A percentile compares a stretch with the other conserved stretches of the same genome.
These are phyloP conservation scores for Cassiopea xamachana DNA, from an alignment of 30 jellyfish, hydroid and myxozoan species.

Conservation along the genomic window DNA sequence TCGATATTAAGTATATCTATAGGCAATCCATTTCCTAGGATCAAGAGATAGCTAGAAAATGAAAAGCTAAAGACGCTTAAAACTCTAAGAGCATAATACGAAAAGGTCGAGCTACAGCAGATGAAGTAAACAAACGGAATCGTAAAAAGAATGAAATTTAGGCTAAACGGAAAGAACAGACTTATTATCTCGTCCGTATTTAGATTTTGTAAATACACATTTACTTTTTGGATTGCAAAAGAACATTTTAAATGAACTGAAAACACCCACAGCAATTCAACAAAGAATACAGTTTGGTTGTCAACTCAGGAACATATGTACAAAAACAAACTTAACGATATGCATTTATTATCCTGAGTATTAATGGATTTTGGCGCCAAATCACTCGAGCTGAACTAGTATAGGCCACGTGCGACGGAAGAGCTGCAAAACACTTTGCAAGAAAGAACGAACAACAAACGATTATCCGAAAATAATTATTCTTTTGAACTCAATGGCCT, in stretches of 20 bases:
- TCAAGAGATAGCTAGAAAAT: background rate
- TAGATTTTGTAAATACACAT: conserved; percentile 1
- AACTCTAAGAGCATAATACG: background rate
- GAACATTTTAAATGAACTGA: background rate
- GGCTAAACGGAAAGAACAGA: conserved; percentile 14
- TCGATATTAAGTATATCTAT: too few species aligned
- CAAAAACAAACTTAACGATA: background rate
- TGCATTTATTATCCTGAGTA: background rate
- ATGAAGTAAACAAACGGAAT: background rate
- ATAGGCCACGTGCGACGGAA: conserved; percentile 66
- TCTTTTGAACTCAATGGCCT: conserved; percentile 61
- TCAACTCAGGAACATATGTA: background rate
- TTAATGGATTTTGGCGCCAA: conserved; percentile 79
- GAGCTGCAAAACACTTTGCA: conserved; percentile 63
- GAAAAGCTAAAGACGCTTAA: background rate
- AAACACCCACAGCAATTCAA: background rate
- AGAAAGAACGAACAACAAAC: conserved; percentile 47
- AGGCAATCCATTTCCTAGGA: too few species aligned
- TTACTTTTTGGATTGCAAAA: background rate
- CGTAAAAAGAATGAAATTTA: background rate
- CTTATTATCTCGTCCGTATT: background rate
- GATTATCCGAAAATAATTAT: conserved; percentile 47
- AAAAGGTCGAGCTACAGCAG: background rate
- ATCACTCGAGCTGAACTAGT: conserved; percentile 63
- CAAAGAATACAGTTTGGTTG: background rate